These are phyloP conservation scores for Exephanes ischioxanthus DNA, from an alignment of 2,888 invertebrate species.

Conservation along the genomic window DNA sequence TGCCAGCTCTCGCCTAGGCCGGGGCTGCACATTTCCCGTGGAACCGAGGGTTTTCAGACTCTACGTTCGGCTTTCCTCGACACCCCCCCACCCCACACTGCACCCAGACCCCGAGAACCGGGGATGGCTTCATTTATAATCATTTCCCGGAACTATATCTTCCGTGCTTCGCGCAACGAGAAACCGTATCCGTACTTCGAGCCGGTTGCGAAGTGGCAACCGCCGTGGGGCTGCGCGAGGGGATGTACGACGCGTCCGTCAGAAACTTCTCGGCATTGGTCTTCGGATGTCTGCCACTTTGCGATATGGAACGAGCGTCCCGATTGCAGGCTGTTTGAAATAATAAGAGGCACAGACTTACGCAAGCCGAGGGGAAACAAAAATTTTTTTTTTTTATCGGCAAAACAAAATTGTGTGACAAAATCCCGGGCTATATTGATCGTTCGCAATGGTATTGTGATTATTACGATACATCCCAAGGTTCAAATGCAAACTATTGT, in stretches of 20 bases:
- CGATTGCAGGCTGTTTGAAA: background rate
- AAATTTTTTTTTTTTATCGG: background rate
- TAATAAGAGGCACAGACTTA: background rate
- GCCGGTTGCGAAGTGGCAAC: background rate
- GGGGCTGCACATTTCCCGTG: slow-evolving; percentile 2
- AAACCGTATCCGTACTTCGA: slow-evolving; percentile 27
- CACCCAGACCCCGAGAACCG: slow-evolving; percentile 65
- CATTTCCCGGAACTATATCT: slow-evolving; percentile 82
- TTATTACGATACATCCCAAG: background rate
- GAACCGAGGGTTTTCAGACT: background rate
- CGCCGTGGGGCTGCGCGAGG: slow-evolving; percentile 2
- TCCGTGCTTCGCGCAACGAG: slow-evolving; percentile 69
- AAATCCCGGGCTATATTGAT: background rate
- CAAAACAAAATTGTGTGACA: background rate
- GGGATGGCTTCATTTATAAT: slow-evolving; percentile 84
- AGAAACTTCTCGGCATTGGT: slow-evolving; percentile 25
- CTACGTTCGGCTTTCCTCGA: slow-evolving; percentile 22
- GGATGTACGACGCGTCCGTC: slow-evolving; percentile 34
- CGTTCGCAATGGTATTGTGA: background rate
- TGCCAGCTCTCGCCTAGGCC: background rate
- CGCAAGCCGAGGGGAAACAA: background rate
- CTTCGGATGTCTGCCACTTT: slow-evolving; percentile 4
- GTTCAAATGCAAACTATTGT: background rate
- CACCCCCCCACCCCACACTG: slow-evolving; percentile 34
- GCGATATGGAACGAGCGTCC: background rate